phyloP scores from a whole-genome alignment of 2,888 invertebrate species.

The Aphodius granarius region DNA sequence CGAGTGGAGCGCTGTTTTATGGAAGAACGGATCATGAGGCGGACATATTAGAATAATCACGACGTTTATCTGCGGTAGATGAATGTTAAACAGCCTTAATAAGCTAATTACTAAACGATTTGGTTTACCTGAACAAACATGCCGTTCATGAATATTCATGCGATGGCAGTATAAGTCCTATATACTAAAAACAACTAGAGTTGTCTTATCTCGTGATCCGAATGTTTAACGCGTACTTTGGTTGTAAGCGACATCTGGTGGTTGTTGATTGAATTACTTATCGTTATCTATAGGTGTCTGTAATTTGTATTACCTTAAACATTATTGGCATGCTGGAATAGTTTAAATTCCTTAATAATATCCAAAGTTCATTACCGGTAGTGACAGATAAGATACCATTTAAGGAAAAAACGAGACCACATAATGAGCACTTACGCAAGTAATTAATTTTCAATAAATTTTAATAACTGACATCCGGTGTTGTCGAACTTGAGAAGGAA shows the following conservation, averaged over 20 bases:
- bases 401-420: background rate
- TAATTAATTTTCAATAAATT: slow-evolving; percentile 25
- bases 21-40: background rate
- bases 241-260: background rate
- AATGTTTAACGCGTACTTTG: background rate
- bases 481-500: slow-evolving; percentile 25
- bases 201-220: background rate
- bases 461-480: slow-evolving; percentile 32
- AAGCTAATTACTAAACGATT: background rate
- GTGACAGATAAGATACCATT: background rate
- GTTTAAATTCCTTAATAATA: too few relatives aligned
- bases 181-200: background rate
- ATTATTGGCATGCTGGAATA: too few relatives aligned
- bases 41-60: background rate
- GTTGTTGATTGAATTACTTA: background rate
- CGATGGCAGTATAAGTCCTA: background rate
- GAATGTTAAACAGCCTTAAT: background rate
- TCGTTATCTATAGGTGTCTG: background rate
- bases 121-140: background rate
- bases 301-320: background rate
- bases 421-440: background rate
- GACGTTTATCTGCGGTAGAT: background rate
- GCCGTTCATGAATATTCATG: background rate
- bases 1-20: background rate
- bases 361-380: background rate